phyloP scores from a whole-genome alignment of 2,113 vertebrate species.

The Tragelaphus buxtoni region DNA sequence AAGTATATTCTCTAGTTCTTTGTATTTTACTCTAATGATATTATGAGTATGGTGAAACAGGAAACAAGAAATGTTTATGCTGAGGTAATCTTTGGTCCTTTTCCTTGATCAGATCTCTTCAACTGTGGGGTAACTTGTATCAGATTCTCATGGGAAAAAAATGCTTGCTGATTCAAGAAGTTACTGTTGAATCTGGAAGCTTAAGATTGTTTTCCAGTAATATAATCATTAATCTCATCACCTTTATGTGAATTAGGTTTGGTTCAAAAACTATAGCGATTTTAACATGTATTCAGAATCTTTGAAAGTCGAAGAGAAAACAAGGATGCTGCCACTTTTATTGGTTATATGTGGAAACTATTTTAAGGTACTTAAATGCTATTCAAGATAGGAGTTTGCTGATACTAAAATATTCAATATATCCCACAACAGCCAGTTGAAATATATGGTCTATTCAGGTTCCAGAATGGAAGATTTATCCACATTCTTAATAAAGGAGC shows the following conservation, averaged over 20 bases:
- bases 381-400: not conserved
- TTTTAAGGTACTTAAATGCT: not conserved
- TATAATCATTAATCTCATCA: conserved; percentile 31
- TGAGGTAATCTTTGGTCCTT: conserved; percentile 42
- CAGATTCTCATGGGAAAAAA: conserved; percentile 33
- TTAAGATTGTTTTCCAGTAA: conserved; percentile 41
- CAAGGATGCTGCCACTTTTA: not conserved
- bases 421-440: not conserved
- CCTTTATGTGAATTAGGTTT: not conserved
- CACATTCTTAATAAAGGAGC: not conserved
- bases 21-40: conserved; percentile 32
- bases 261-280: not conserved
- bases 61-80: conserved; percentile 41
- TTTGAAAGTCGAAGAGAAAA: not conserved
- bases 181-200: conserved; percentile 28
- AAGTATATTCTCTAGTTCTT: conserved; percentile 50
- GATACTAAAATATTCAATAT: not conserved
- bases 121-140: conserved; percentile 54
- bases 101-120: conserved; percentile 60
- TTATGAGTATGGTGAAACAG: conserved; percentile 47
- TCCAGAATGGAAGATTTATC: not conserved
- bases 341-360: not conserved
- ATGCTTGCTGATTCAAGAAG: conserved; percentile 35
- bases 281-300: conserved; percentile 1
- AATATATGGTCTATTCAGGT: not conserved